These are phyloP conservation scores for Coleophora flavipennella DNA, from an alignment of 2,888 invertebrate species.

Conservation along the genomic window DNA sequence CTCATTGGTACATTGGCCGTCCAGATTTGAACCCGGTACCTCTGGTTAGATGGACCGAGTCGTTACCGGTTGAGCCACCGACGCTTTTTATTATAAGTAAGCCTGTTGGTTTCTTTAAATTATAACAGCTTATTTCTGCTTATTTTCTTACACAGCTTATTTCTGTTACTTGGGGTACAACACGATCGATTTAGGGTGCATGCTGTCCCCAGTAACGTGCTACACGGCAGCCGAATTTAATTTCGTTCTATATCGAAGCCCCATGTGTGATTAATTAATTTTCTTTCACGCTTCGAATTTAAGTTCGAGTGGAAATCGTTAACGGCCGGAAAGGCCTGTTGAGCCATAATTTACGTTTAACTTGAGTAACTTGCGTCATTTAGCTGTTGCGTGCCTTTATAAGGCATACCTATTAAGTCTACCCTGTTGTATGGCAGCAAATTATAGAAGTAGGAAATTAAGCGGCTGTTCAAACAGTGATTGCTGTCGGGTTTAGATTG, in stretches of 20 bases:
- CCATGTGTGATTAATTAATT: conserved; percentile 64
- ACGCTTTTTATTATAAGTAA: too few relatives aligned
- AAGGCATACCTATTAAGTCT: conserved; percentile 54
- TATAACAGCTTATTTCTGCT: too few relatives aligned
- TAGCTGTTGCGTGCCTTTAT: conserved; percentile 58
- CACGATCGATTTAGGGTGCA: too few relatives aligned
- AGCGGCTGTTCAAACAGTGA: conserved; percentile 57
- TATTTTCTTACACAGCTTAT: too few relatives aligned
- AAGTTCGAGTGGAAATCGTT: conserved; percentile 59
- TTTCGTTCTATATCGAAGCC: conserved; percentile 10
- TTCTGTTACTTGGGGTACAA: too few relatives aligned
- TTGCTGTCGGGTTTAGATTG: conserved; percentile 49
- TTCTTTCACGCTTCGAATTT: conserved; percentile 62
- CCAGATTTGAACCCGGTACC: too few relatives aligned
- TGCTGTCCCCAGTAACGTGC: conserved; percentile 1
- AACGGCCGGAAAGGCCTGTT: conserved; percentile 65
- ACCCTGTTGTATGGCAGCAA: conserved; percentile 25
- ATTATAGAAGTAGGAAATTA: conserved; percentile 56
- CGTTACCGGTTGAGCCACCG: too few relatives aligned
- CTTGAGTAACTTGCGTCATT: conserved; percentile 56
- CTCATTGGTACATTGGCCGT: too few relatives aligned
- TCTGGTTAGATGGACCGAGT: too few relatives aligned
- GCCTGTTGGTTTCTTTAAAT: too few relatives aligned
- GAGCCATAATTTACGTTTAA: conserved; percentile 60
- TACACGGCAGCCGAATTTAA: conserved; percentile 6